phyloP scores from a whole-genome alignment of 2,113 vertebrate species.

The Amblyopsis rosae region DNA sequence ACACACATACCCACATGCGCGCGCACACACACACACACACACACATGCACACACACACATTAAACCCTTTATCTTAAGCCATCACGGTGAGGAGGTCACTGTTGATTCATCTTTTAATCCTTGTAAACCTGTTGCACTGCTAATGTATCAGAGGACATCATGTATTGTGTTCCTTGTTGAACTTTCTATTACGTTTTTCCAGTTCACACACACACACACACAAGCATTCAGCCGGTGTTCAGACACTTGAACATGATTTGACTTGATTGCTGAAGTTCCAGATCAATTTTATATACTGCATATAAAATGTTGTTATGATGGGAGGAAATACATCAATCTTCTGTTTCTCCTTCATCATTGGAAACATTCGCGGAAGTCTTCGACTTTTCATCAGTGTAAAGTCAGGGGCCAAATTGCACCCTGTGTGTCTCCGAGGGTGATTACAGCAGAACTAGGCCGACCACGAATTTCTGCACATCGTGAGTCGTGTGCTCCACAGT shows the following conservation, averaged over 20 bases:
- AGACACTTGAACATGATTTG: conserved; percentile 19
- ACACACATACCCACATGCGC: too few species aligned
- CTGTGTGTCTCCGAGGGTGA: too few species aligned
- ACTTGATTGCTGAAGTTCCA: conserved; percentile 38
- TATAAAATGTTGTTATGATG: conserved; percentile 10
- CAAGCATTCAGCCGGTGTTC: neutral
- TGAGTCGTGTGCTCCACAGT: neutral
- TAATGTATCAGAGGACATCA: conserved; percentile 26
- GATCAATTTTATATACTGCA: conserved; percentile 22
- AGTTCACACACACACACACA: neutral
- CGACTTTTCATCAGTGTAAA: too few species aligned
- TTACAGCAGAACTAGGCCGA: too few species aligned
- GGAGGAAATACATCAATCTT: conserved; percentile 27
- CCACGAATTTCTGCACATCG: too few species aligned
- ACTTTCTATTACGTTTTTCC: conserved; percentile 44
- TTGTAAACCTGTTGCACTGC: conserved; percentile 35
- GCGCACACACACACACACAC: conserved; percentile 1
- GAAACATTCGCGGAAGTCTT: conserved; percentile 13
- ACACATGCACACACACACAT: conserved; percentile 25
- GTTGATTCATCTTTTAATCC: conserved; percentile 52
- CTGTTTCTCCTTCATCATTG: conserved; percentile 15
- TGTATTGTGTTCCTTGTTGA: conserved; percentile 9
- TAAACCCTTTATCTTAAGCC: conserved; percentile 20
- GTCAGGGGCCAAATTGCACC: too few species aligned
- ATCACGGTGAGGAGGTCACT: conserved; percentile 29